Conservation (phyloP, 2,113 vertebrate species). For the Strigops habroptila region DNA sequence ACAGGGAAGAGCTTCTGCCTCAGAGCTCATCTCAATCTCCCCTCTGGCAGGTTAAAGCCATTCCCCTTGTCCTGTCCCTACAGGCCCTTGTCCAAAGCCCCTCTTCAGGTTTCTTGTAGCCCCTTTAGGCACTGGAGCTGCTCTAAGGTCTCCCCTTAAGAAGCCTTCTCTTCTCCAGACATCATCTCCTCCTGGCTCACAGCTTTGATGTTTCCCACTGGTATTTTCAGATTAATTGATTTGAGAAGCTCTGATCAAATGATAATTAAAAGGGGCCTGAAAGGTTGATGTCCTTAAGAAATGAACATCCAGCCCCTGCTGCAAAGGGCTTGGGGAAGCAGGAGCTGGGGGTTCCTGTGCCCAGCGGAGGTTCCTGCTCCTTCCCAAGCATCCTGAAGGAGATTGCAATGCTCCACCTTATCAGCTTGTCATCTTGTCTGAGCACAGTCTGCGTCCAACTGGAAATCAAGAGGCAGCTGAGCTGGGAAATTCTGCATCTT, state of each 20-base stretch:
- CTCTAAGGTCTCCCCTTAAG: neutral
- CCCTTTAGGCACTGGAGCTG: neutral
- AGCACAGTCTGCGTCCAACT: neutral
- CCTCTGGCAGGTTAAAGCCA: too few relatives aligned
- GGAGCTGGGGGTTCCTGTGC: neutral
- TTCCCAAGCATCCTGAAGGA: neutral
- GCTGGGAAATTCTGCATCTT: neutral
- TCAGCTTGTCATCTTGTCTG: neutral
- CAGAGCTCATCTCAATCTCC: neutral
- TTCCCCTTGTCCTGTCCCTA: too few relatives aligned
- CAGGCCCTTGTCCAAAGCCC: too few relatives aligned
- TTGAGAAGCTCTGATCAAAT: neutral
- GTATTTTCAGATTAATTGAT: neutral
- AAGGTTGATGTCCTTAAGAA: neutral
- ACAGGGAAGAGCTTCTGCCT: neutral
- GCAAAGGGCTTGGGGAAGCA: neutral
- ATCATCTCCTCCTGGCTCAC: accelerated
- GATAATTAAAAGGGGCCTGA: neutral
- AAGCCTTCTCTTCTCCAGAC: neutral
- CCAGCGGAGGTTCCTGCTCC: accelerated
- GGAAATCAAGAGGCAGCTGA: neutral
- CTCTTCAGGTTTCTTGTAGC: neutral
- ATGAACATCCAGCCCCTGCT: neutral
- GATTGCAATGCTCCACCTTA: neutral
- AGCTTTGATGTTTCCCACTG: neutral